Evolutionary conservation across 2,113 vertebrate genomes (phyloP).

Genomic region (Tonatia bakeri): DNA sequence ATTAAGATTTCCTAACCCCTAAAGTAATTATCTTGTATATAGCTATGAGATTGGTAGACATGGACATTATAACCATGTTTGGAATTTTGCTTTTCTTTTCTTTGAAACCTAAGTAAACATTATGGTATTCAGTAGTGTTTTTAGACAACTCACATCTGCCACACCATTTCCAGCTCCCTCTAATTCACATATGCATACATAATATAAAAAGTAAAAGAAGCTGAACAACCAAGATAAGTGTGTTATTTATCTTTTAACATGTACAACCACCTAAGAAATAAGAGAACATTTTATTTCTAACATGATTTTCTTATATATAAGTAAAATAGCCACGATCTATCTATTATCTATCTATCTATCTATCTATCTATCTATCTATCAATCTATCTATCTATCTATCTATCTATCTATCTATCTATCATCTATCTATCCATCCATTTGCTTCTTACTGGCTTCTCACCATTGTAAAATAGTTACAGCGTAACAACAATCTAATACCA

Average conservation of each 20-base stretch:
- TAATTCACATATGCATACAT: neutral
- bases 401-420: neutral
- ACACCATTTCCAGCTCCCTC: neutral
- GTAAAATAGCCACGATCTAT: neutral
- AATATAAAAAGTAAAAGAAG: neutral
- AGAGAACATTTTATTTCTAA: neutral
- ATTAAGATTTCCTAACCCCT: neutral
- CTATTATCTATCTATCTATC: neutral
- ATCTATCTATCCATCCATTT: neutral
- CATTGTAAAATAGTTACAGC: neutral
- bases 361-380: too few species aligned
- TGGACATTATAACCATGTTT: neutral
- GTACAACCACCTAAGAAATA: neutral
- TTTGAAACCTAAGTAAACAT: neutral
- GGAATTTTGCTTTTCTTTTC: neutral
- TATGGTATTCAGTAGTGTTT: neutral
- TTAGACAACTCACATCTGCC: neutral
- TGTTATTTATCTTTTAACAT: neutral
- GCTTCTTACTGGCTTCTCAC: neutral
- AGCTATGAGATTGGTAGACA: neutral
- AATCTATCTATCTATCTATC: neutral
- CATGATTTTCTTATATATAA: neutral
- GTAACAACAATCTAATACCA: neutral
- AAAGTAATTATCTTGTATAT: neutral
- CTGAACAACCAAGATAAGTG: neutral